Evolutionary conservation across 1,140 invertebrate genomes (phyloP).

Genomic region (Drosophila nikananu): DNA sequence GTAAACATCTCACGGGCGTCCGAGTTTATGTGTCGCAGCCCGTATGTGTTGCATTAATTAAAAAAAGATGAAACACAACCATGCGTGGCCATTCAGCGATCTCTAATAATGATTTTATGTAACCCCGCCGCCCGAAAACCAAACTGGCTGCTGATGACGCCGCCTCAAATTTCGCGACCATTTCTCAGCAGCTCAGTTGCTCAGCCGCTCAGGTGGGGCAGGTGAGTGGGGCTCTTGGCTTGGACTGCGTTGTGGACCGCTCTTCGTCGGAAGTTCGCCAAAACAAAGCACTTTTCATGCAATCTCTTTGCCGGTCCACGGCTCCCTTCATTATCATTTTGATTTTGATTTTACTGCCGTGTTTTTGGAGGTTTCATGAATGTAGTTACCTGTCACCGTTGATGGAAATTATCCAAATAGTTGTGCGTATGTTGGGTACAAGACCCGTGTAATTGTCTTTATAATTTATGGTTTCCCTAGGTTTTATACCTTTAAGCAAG

Average conservation of each 20-base stretch:
- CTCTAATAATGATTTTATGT: slow-evolving; percentile 77
- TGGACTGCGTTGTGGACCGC: neutral
- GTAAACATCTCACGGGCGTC: slow-evolving; percentile 17
- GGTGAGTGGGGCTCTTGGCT: slow-evolving; percentile 10
- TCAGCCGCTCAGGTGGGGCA: slow-evolving; percentile 23
- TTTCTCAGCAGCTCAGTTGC: slow-evolving; percentile 19
- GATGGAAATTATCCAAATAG: slow-evolving; percentile 16
- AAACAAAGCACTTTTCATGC: slow-evolving; percentile 46
- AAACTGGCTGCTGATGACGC: slow-evolving; percentile 41
- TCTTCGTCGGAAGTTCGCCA: slow-evolving; percentile 56
- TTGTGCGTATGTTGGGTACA: slow-evolving; percentile 14
- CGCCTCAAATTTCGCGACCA: slow-evolving; percentile 32
- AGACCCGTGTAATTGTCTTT: slow-evolving; percentile 10
- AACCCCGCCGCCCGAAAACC: slow-evolving; percentile 62
- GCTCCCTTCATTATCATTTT: slow-evolving; percentile 62
- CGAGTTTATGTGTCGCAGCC: slow-evolving; percentile 25
- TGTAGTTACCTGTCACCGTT: slow-evolving; percentile 23
- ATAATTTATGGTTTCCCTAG: slow-evolving; percentile 7
- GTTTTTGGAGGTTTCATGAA: slow-evolving; percentile 16
- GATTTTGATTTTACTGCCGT: slow-evolving; percentile 11
- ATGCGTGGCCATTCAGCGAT: slow-evolving; percentile 48
- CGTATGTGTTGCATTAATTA: slow-evolving; percentile 74
- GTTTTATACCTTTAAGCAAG: neutral
- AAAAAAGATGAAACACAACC: slow-evolving; percentile 63
- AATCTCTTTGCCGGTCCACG: slow-evolving; percentile 40